Conservation (phyloP, 1,140 invertebrate genomes). For the Phthorimaea operculella region DNA sequence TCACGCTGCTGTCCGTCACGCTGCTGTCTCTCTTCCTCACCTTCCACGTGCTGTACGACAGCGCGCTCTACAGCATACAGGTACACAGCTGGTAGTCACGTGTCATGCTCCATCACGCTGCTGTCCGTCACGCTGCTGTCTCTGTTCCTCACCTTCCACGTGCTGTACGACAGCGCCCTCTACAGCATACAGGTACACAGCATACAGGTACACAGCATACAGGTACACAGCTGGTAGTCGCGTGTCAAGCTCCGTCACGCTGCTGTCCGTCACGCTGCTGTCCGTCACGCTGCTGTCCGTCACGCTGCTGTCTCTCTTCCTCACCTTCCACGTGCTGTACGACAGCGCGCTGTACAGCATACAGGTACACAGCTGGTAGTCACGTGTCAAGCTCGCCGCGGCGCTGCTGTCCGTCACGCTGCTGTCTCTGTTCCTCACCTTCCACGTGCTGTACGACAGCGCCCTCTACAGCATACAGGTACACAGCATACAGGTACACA, state of each 20-base stretch:
- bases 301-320: constrained; percentile 79
- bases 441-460: constrained; percentile 84
- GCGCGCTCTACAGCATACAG: constrained; percentile 82
- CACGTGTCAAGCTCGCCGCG: constrained; percentile 81
- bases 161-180: constrained; percentile 83
- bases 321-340: constrained; percentile 84
- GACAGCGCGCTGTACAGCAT: constrained; percentile 84
- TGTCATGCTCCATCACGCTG: constrained; percentile 79
- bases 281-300: constrained; percentile 81
- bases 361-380: constrained; percentile 65
- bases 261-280: constrained; percentile 77
- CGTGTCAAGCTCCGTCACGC: constrained; percentile 80
- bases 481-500: constrained; percentile 67
- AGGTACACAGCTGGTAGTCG: constrained; percentile 70
- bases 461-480: constrained; percentile 81
- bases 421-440: constrained; percentile 81
- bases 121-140: constrained; percentile 80
- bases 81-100: constrained; percentile 34
- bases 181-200: constrained; percentile 73
- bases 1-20: constrained; percentile 79
- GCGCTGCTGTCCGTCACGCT: constrained; percentile 80
- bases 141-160: constrained; percentile 82
- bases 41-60: constrained; percentile 84
- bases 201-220: too few relatives aligned
- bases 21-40: constrained; percentile 82